Base-by-base conservation (phyloP, 1,140 invertebrate species). In the Saccostrea echinata region DNA sequence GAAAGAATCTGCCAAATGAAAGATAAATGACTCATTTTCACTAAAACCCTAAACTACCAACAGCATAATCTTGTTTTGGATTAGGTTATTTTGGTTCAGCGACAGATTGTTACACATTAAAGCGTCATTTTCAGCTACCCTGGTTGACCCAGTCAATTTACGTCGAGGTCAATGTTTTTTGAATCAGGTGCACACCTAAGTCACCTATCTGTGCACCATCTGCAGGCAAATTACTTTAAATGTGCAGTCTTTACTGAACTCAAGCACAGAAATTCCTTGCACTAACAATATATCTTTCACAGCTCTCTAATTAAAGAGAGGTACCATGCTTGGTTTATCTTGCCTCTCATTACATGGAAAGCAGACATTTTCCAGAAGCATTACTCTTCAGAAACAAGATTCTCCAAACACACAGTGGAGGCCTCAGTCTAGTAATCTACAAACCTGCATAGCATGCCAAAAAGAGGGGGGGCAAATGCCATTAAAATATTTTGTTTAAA, bases 231-330 rank as follows among this genome's bases (percentile, higher is more conserved):
- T 76, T 33, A 76, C 68, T 76, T 33, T 0, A 30, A 30, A 33
- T 33, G 27, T 13, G 13, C 68, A 33, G 11, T 76, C 27, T 33
- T 30, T 30, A 33, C 68, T 71, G n/a, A 61, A 76, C 24, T 76
- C 68, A 3, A 18, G 68, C 68, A 76, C 68, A 33, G 30, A 76
- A 76, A 76, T 76, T 30, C 68, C 68, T 76, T 76, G 68, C 68
- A 76, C 68, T 30, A 76, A 76, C 68, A 76, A 76, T 76, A 76
- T 76, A 76, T 76, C 68, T 76, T 76, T 76, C 68, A 76, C 68
- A 76, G 68, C 68, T 76, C 30, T 76, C 68, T 76, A 76, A 76
- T 76, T 76, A 76, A 76, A 76, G 68, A 27, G 68, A 76, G 68
- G 24, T 76, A 76, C 24, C 68, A 76, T 76, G 68, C 68, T 76